Evolutionary conservation across 35 echinoderm and acorn worm species (phyloP).

Genomic region (Heliocidaris erythrogramma): DNA sequence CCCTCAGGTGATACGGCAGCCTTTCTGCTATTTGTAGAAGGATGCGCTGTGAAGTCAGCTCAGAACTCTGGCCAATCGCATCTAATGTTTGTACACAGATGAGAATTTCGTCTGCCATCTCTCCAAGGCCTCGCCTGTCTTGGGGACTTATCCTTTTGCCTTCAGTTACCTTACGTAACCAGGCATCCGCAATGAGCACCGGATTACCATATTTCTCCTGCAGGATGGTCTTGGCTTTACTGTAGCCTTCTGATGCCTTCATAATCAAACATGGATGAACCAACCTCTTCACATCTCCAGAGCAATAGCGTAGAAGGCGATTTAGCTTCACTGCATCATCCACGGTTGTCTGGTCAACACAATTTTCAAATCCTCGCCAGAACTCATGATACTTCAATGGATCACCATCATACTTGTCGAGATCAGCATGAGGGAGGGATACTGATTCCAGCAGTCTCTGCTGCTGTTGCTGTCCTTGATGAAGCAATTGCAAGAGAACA

Average conservation of each 20-base stretch:
- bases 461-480: conserved; percentile 56
- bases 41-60: conserved; percentile 40
- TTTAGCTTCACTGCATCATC: conserved; percentile 56
- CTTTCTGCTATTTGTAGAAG: neutral
- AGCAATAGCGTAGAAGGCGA: conserved; percentile 56
- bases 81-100: conserved; percentile 52
- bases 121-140: conserved; percentile 13
- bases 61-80: conserved; percentile 28
- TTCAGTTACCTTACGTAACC: conserved; percentile 43
- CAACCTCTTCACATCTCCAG: conserved; percentile 45
- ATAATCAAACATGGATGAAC: conserved; percentile 50
- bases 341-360: conserved; percentile 54
- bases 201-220: conserved; percentile 56
- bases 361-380: conserved; percentile 36
- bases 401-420: conserved; percentile 60
- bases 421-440: conserved; percentile 58
- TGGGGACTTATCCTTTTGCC: conserved; percentile 29
- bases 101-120: conserved; percentile 61
- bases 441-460: conserved; percentile 55
- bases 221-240: conserved; percentile 26
- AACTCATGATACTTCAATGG: conserved; percentile 60
- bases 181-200: conserved; percentile 54
- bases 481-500: neutral
- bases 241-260: conserved; percentile 43
- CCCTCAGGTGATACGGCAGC: conserved; percentile 9